These are phyloP conservation scores for Myotis lucifugus DNA, from an alignment of 2,113 vertebrate species.

Conservation along the genomic window DNA sequence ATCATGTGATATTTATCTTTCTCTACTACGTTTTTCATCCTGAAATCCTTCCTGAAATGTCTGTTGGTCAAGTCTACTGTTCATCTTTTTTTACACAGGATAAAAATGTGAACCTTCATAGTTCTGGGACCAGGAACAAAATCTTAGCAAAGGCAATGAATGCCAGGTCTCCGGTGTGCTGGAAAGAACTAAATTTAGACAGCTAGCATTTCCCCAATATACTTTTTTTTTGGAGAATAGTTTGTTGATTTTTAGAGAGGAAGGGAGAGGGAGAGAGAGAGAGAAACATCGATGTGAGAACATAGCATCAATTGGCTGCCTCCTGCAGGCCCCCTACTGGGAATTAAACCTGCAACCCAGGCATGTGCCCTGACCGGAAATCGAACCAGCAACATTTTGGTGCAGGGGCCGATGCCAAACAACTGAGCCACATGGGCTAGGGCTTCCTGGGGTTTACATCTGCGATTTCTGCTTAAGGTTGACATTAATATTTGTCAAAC, in stretches of 20 bases:
- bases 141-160: background rate
- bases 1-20: too few species aligned
- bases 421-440: too few species aligned
- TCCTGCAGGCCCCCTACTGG: too few species aligned
- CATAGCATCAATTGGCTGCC: too few species aligned
- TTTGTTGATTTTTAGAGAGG: too few species aligned
- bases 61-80: background rate
- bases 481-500: constrained; percentile 19
- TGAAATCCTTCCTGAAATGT: constrained; percentile 47
- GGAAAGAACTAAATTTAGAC: constrained; percentile 37
- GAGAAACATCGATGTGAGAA: too few species aligned
- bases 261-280: too few species aligned
- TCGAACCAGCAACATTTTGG: too few species aligned
- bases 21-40: background rate
- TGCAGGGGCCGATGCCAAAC: too few species aligned
- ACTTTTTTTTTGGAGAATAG: background rate
- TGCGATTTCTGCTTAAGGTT: constrained; percentile 27
- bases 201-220: background rate
- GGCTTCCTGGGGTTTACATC: background rate
- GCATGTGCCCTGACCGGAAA: too few species aligned
- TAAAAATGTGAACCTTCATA: constrained; percentile 27
- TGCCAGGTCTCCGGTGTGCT: background rate
- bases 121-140: constrained; percentile 9
- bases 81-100: background rate
- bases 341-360: too few species aligned